Conservation (phyloP, 1,140 invertebrate species). For the Formica exsecta region DNA sequence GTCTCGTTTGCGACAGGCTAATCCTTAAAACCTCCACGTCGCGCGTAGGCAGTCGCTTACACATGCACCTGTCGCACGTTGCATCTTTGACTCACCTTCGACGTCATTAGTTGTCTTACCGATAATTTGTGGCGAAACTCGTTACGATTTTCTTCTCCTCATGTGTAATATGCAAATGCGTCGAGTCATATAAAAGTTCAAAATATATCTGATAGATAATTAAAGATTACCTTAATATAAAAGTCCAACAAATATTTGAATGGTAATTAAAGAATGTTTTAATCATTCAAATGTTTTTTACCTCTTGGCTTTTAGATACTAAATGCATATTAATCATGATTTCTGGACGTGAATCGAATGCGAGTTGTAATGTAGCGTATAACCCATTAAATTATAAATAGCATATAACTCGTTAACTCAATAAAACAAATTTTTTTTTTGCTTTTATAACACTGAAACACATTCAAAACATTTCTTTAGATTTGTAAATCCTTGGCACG, state of each 20-base stretch:
- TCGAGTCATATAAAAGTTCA: not conserved
- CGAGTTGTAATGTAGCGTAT: not conserved
- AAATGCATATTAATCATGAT: not conserved
- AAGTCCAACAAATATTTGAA: not conserved
- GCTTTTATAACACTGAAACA: not conserved
- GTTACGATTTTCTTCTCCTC: conserved; percentile 3
- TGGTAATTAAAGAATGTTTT: conserved; percentile 25
- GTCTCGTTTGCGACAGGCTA: conserved; percentile 27
- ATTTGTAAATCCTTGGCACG: not conserved
- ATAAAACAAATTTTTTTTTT: not conserved
- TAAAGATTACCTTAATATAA: conserved; percentile 13
- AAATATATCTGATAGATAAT: conserved; percentile 4
- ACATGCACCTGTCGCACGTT: conserved; percentile 41
- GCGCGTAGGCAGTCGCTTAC: conserved; percentile 36
- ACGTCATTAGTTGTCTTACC: conserved; percentile 58
- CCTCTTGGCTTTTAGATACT: not conserved
- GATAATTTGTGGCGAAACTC: conserved; percentile 59
- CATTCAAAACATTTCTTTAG: not conserved
- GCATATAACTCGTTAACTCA: not conserved
- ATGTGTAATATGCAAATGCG: conserved; percentile 6
- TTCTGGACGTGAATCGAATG: too few relatives aligned
- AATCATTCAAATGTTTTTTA: not conserved
- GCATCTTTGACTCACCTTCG: conserved; percentile 36
- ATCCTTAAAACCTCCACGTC: conserved; percentile 28
- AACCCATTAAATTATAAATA: not conserved